Evolutionary conservation across 2,113 vertebrate genomes (phyloP), one percentile per base, ranked within the genome.

Genomic region (Dromaius novaehollandiae): DNA sequence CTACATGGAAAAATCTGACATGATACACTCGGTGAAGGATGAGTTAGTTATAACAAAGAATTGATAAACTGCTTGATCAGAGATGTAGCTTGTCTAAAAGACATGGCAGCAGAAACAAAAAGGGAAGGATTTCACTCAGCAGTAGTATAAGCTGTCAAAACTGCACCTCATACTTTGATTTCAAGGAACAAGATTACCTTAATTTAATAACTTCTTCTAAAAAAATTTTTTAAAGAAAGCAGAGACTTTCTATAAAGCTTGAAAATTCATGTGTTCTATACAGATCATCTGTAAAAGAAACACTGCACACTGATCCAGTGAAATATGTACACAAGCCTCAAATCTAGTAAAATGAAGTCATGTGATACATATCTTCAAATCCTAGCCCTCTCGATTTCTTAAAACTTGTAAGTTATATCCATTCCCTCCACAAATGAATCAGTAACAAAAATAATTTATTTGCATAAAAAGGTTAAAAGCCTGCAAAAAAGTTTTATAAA

Each of bases 51-150:
- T 42, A 65, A 74, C 32, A 76, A 82, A 66, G 5, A 89, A 84
- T 3, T 42, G 4, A n/a, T 20, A 65, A 77, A 65, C 7, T 36
- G 56, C 9, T 34, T 58, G 21, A 51, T 81, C 2, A 69, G 64
- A 91, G 93, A 69, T 36, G 5, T 7, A 30, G 16, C 9, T 74
- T 58, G 9, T 44, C 34, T 58, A 38, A 88, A 77, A 63, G 4
- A 48, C 2, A 32, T 11, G 13, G 22, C 0, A 63, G 15, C 1
- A 90, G 87, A 81, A 83, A 69, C 22, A 82, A 70, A 38, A 74
- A 0, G 0, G 4, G 14, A 80, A 89, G 44, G 3, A 73, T 38
- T 85, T 69, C 42, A 28, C 4, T 18, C 0, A 30, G 21, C 14
- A 73, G 34, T 30, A 16, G 20, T 40, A 38, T 16, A 30, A 36